Evolutionary conservation across 2,888 invertebrate species (phyloP), one percentile per base, ranked within the genome.

Genomic region (Blastobasis adustella): DNA sequence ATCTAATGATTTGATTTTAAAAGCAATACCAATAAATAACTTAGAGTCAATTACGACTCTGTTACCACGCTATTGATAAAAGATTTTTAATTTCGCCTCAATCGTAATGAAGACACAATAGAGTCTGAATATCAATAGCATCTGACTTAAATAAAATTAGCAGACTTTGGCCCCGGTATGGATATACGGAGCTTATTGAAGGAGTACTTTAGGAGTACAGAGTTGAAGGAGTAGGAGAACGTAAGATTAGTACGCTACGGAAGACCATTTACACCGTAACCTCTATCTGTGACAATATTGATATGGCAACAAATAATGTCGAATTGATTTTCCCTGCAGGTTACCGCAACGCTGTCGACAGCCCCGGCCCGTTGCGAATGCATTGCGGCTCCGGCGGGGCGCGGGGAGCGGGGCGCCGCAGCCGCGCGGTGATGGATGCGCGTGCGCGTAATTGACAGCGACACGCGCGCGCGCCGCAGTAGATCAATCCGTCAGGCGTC

Each of bases 391-490:
- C 23, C 23, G 23, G 23, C 23, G 23, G 23, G 23, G 23, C 23
- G 23, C 23, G 3, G 23, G 23, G 23, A 1, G 23, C 23, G 5
- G 43, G n/a, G 47, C 47, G 39, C 6, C 41, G 23, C 37, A 47
- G 5, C 40, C 10, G 43, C 45, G 6, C 49, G 23, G 64, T 73
- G 73, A 70, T 66, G 66, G 71, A 73, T 69, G 72, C 62, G 66
- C 67, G 61, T 55, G 63, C 71, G 59, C 63, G 60, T 73, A 73
- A 73, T 73, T 75, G 75, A 73, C 73, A 75, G 72, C 62, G 60
- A 61, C 66, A 53, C 53, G 52, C 55, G 51, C 54, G 42, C 51
- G 42, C 51, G 55, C 58, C 53, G 56, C 59, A 58, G 52, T 58
- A 51, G 57, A 66, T 66, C 68, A 65, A 60, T 63, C 61, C 58